Conservation (phyloP, 2,888 invertebrate genomes). For the Pristionchus exspectatus region DNA sequence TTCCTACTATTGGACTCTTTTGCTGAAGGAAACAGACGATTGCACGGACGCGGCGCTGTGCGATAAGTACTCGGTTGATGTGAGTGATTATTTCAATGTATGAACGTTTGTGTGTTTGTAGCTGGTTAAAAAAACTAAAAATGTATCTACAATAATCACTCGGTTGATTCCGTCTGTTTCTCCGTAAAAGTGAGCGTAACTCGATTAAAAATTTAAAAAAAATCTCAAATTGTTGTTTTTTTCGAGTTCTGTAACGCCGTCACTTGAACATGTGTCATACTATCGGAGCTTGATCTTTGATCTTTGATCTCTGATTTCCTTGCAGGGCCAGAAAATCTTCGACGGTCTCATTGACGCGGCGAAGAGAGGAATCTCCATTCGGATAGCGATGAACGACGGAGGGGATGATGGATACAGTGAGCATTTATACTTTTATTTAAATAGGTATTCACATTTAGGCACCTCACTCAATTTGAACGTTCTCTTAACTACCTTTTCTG, state of each 20-base stretch:
- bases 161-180: too few relatives aligned
- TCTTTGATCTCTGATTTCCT: neutral
- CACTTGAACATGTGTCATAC: neutral
- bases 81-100: neutral
- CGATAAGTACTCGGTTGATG: constrained; percentile 14
- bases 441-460: too few relatives aligned
- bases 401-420: constrained; percentile 27
- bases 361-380: constrained; percentile 66
- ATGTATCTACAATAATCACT: too few relatives aligned
- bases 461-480: too few relatives aligned
- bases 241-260: too few relatives aligned
- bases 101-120: too few relatives aligned
- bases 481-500: too few relatives aligned
- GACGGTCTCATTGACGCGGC: constrained; percentile 68
- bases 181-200: too few relatives aligned
- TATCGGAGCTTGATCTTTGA: neutral
- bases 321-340: constrained; percentile 70
- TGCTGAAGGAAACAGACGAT: constrained; percentile 84
- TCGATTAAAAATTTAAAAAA: too few relatives aligned
- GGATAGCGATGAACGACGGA: constrained; percentile 62
- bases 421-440: neutral
- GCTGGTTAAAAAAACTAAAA: too few relatives aligned
- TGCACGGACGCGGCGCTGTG: constrained; percentile 57
- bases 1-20: constrained; percentile 94
- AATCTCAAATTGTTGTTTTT: too few relatives aligned